Evolutionary conservation across 2,888 invertebrate species (phyloP).

Genomic region (Heliconius hortense): DNA sequence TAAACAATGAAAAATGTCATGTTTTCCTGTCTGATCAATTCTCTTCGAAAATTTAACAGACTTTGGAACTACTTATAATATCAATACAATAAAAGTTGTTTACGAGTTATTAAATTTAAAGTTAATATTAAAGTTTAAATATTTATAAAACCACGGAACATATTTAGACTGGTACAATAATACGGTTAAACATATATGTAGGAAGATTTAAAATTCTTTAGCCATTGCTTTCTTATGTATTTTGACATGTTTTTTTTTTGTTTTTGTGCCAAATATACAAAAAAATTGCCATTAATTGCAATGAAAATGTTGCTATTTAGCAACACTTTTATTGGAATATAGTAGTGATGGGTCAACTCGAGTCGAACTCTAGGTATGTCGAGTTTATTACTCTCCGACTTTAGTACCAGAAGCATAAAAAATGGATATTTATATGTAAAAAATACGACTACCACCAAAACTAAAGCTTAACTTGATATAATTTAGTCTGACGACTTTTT

Average conservation of each 20-base stretch:
- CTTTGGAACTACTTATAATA: neutral
- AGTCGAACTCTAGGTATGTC: neutral
- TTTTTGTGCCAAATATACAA: constrained; percentile 18
- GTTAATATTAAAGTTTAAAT: neutral
- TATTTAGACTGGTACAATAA: constrained; percentile 1
- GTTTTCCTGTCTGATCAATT: neutral
- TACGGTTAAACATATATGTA: neutral
- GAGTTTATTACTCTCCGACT: neutral
- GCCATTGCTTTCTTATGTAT: neutral
- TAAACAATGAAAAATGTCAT: neutral
- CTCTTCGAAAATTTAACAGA: neutral
- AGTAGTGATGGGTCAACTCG: neutral
- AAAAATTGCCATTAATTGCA: constrained; percentile 5
- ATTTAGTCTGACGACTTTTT: too few relatives aligned
- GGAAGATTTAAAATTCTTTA: neutral
- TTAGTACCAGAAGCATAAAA: neutral
- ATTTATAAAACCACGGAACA: neutral
- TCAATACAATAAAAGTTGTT: neutral
- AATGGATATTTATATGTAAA: neutral
- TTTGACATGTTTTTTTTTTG: neutral
- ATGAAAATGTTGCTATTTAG: neutral
- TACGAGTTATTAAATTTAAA: neutral
- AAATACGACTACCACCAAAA: too few relatives aligned
- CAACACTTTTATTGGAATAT: neutral
- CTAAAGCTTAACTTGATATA: too few relatives aligned